phyloP scores from a whole-genome alignment of 2,888 invertebrate genomes.

The Mythimna ferrago region DNA sequence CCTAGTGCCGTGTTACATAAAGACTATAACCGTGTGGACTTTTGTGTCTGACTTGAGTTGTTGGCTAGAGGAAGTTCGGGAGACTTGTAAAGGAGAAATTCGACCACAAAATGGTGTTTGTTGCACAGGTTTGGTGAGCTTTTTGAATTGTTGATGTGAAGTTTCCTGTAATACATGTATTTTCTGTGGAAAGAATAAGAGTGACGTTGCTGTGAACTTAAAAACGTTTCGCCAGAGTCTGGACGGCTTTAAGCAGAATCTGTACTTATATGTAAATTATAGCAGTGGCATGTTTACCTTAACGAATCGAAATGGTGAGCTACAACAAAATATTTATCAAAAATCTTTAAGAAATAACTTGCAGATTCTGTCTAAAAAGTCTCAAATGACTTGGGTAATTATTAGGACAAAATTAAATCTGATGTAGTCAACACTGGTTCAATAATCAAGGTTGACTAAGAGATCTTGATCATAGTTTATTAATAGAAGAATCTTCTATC shows the following conservation, averaged over 20 bases:
- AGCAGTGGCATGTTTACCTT: neutral
- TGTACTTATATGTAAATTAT: neutral
- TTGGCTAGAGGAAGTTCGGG: neutral
- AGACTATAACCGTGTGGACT: conserved; percentile 27
- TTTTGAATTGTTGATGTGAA: conserved; percentile 22
- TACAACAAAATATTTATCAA: neutral
- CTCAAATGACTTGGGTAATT: too few species aligned
- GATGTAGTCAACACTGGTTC: too few species aligned
- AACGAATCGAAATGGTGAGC: neutral
- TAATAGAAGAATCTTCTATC: too few species aligned
- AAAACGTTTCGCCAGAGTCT: neutral
- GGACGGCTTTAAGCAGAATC: neutral
- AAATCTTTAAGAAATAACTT: conserved; percentile 13
- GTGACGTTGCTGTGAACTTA: conserved; percentile 8
- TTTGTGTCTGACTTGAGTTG: conserved; percentile 1
- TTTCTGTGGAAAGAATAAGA: neutral
- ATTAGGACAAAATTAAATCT: too few species aligned
- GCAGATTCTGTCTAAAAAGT: too few species aligned
- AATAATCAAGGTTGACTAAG: too few species aligned
- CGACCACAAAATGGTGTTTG: neutral
- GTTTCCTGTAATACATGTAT: neutral
- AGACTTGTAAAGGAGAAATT: neutral
- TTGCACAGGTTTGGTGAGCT: conserved; percentile 9
- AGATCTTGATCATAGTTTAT: too few species aligned
- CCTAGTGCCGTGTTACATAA: conserved; percentile 90